Evolutionary conservation across 2,888 invertebrate species (phyloP), one percentile per base, ranked within the genome.

Genomic region (Rhingia campestris): DNA sequence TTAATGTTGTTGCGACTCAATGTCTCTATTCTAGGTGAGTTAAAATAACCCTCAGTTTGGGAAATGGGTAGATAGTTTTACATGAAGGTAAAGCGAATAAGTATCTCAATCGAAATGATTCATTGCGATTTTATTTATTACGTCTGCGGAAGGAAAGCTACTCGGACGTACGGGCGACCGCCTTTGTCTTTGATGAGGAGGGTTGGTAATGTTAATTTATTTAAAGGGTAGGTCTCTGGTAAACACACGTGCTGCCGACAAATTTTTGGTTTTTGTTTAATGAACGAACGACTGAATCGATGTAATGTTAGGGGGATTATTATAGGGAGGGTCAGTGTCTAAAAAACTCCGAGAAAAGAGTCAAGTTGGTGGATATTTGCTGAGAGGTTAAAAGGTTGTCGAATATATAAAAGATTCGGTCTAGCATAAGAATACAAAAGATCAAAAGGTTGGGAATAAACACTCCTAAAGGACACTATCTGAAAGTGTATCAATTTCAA

Each of bases 91-190:
- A 77, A 77, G 22, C 43, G 59, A 58, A 77, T 64, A 45, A 43
- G 33, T 67, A 63, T 61, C 70, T 70, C 64, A 70, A 75, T 79
- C 74, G 61, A 75, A 84, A 80, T 84, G 84, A 84, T 84, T 84
- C 84, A 84, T 80, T 74, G 80, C 80, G 32, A 80, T 75, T 84
- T 79, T 74, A 84, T 84, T 84, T 66, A 72, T 72, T 56, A 45
- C 47, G 45, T 67, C 47, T 75, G 47, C 14, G 56, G 67, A 45
- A 39, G 37, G 22, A 22, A 49, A 69, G 74, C 47, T 58, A 70
- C 39, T 53, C 45, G 41, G 58, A 37, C 9, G 66, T 33, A 33
- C 37, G 59, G 70, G 2, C 22, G 22, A 22, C 22, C 22, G 22
- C 22, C 2, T 22, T 22, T 22, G 22, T 22, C 30, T 75, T 70